Base-by-base conservation (phyloP, 2,797 vertebrate species). In the Hybognathus amarus region DNA sequence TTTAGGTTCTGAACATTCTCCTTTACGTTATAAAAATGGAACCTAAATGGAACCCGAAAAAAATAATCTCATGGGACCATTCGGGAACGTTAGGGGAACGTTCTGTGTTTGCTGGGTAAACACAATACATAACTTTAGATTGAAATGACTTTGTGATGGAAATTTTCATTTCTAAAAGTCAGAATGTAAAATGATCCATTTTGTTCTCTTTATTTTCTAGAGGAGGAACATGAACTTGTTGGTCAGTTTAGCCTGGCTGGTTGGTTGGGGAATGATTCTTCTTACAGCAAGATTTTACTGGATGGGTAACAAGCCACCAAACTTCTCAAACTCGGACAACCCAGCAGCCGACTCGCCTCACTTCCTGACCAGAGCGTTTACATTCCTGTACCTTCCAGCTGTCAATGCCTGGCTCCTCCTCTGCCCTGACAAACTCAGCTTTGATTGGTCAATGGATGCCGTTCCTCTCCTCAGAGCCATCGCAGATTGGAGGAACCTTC, bases 401-500 rank as follows among this genome's bases (percentile, higher is more conserved):
- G 93, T 96, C 92, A 99, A 99, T 91, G 94, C 97, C 71, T 98
- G 97, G 97, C 95, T 99, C 71, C 92, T 99, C 88, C 93, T 99
- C n/a, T 99, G 97, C 92, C 98, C 98, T 0, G 94, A 98, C 91
- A 97, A 92, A 0, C 97, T 99, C 85, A 99, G 98, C 92, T 99
- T 99, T 86, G 98, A 99, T 89, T 99, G 98, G 98, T 99, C 98
- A 7, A 99, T 99, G 98, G 98, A 99, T 85, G 97, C 98, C 0
- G 91, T 99, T 92, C 98, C 98, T 90, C 93, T 99, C 89, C 93
- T 99, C 88, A 95, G 94, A 93, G 91, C 91, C 76, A 7, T 96
- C 38, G 91, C 91, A 0, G 98, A 99, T 79, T 95, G 95, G 95
- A 97, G 97, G 93, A 99, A 98, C 90, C 59, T 96, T 83, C 94